phyloP scores from a whole-genome alignment of 2,797 vertebrate genomes.

The Hipposideros larvatus region DNA sequence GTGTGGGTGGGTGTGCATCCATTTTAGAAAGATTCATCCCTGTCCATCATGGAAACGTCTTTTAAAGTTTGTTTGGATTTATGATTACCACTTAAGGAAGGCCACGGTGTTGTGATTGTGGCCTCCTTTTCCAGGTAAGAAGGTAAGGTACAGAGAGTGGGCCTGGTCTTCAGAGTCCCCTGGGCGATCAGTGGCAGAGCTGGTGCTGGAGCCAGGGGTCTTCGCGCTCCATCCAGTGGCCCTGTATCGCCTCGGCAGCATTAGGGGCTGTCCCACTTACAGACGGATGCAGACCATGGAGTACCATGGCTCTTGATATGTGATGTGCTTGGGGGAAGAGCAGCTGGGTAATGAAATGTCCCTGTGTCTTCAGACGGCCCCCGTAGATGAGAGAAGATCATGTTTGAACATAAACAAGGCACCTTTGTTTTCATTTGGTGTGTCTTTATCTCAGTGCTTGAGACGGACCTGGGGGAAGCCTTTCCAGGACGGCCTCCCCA shows the following conservation, averaged over 20 bases:
- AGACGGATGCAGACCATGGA: not conserved
- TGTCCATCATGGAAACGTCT: not conserved
- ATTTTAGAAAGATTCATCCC: not conserved
- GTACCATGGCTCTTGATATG: not conserved
- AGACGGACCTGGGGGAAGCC: not conserved
- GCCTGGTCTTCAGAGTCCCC: fast-evolving
- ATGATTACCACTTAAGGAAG: not conserved
- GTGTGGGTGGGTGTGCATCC: not conserved
- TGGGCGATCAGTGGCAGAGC: not conserved
- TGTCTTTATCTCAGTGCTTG: not conserved
- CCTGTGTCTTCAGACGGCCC: not conserved
- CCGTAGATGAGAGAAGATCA: not conserved
- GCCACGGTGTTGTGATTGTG: not conserved
- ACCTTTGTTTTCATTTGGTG: not conserved
- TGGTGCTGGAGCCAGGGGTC: not conserved
- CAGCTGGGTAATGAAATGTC: not conserved
- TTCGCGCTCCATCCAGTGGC: not conserved
- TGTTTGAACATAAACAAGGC: not conserved
- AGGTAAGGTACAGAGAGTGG: not conserved
- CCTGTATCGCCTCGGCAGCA: not conserved
- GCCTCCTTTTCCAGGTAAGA: not conserved
- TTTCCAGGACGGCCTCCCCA: not conserved
- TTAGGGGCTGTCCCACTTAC: not conserved
- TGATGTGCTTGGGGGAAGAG: not conserved
- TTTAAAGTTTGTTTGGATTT: slow-evolving; percentile 37